These are phyloP conservation scores for Tigriopus californicus DNA, from an alignment of 2,888 invertebrate species.

Conservation along the genomic window DNA sequence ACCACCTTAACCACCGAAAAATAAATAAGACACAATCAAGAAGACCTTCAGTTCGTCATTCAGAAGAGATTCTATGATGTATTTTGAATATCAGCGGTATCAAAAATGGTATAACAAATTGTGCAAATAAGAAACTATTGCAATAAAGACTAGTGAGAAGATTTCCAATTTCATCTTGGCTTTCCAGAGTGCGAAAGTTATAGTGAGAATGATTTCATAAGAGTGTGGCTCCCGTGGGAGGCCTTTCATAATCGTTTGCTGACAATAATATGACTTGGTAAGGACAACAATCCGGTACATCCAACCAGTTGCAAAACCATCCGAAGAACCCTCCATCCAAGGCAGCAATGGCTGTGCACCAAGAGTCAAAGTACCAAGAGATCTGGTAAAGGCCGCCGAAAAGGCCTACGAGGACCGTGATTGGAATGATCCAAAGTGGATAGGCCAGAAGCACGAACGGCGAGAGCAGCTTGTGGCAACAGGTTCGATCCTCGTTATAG, in stretches of 20 bases:
- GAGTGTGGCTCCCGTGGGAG: too few relatives aligned
- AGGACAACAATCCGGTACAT: constrained; percentile 9
- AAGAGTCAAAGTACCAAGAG: constrained; percentile 13
- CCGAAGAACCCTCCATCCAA: constrained; percentile 7
- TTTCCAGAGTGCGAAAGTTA: too few relatives aligned
- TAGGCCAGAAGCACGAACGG: constrained; percentile 8
- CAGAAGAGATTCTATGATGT: too few relatives aligned
- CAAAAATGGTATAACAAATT: too few relatives aligned
- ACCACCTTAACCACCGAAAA: too few relatives aligned
- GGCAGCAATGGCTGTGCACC: not conserved
- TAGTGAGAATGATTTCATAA: too few relatives aligned
- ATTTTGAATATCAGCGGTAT: too few relatives aligned
- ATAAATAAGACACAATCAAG: too few relatives aligned
- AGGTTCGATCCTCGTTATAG: constrained; percentile 14
- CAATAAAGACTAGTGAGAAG: too few relatives aligned
- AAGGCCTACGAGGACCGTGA: constrained; percentile 1
- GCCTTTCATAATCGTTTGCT: not conserved
- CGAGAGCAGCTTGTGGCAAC: constrained; percentile 10
- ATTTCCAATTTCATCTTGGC: too few relatives aligned
- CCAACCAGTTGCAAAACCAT: constrained; percentile 9
- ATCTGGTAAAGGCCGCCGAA: not conserved
- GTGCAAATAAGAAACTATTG: too few relatives aligned
- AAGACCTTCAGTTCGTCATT: too few relatives aligned
- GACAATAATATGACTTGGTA: constrained; percentile 13
- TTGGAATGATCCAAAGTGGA: constrained; percentile 8